These are phyloP conservation scores for Lutjanus erythropterus DNA, from an alignment of 2,113 vertebrate species.

Conservation along the genomic window DNA sequence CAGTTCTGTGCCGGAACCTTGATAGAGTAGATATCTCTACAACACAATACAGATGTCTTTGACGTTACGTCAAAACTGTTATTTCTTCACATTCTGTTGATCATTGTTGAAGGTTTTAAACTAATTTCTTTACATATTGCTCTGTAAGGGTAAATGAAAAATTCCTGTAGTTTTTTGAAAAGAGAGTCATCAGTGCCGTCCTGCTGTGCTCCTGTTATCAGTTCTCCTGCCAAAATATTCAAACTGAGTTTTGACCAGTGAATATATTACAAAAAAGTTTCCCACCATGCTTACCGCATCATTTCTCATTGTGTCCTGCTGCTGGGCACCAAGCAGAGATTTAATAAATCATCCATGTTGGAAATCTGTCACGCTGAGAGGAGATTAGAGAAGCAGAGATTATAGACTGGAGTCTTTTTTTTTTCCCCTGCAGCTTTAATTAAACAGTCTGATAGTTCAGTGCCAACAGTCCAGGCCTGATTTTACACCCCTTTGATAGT, in stretches of 20 bases:
- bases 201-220: not conserved
- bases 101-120: no score
- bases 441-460: slow-evolving; percentile 56
- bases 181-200: not conserved
- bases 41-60: no score
- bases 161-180: not conserved
- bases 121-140: no score
- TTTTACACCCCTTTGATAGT: slow-evolving; percentile 4
- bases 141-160: slow-evolving; percentile 4
- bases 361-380: slow-evolving; percentile 62
- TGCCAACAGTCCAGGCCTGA: slow-evolving; percentile 31
- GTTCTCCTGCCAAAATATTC: slow-evolving; percentile 20
- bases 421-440: slow-evolving; percentile 63
- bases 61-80: no score
- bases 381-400: slow-evolving; percentile 70
- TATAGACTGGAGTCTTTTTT: slow-evolving; percentile 33
- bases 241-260: not conserved
- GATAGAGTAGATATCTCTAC: no score
- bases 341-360: slow-evolving; percentile 73
- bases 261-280: slow-evolving; percentile 12
- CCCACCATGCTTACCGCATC: slow-evolving; percentile 50
- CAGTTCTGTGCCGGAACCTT: no score
- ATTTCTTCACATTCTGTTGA: no score
- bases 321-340: slow-evolving; percentile 59
- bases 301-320: slow-evolving; percentile 49